Evolutionary conservation across 2,888 invertebrate genomes (phyloP).

Genomic region (Leptinotarsa rubiginosa): DNA sequence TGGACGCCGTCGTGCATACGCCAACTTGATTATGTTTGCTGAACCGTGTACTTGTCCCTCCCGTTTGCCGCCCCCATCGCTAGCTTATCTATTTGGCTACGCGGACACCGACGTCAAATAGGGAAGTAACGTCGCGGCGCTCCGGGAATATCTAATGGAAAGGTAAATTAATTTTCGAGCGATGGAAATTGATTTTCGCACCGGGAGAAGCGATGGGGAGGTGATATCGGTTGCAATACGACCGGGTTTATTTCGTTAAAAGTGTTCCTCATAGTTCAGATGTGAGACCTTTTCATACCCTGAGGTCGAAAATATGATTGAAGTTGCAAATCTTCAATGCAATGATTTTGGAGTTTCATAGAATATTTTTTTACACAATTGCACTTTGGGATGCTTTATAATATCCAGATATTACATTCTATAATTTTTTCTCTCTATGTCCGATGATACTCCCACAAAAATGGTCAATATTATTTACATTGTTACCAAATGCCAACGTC

Average conservation of each 20-base stretch:
- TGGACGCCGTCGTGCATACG: slow-evolving; percentile 56
- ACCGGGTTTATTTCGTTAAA: background rate
- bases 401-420: no score
- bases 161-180: slow-evolving; percentile 11
- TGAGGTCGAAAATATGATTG: no score
- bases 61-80: slow-evolving; percentile 13
- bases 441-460: no score
- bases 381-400: no score
- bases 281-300: no score
- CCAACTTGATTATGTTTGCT: slow-evolving; percentile 53
- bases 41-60: slow-evolving; percentile 26
- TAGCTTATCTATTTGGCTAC: slow-evolving; percentile 13
- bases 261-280: no score
- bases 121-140: background rate
- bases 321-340: no score
- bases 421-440: no score
- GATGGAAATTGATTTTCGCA: background rate
- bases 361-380: no score
- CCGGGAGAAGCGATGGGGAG: background rate
- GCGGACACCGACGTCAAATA: slow-evolving; percentile 5
- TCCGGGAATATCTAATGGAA: slow-evolving; percentile 9
- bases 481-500: no score
- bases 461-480: no score
- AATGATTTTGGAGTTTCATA: no score
- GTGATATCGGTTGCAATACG: background rate